Evolutionary conservation across 2,888 invertebrate genomes (phyloP).

Genomic region (Tetanocera ferruginea): DNA sequence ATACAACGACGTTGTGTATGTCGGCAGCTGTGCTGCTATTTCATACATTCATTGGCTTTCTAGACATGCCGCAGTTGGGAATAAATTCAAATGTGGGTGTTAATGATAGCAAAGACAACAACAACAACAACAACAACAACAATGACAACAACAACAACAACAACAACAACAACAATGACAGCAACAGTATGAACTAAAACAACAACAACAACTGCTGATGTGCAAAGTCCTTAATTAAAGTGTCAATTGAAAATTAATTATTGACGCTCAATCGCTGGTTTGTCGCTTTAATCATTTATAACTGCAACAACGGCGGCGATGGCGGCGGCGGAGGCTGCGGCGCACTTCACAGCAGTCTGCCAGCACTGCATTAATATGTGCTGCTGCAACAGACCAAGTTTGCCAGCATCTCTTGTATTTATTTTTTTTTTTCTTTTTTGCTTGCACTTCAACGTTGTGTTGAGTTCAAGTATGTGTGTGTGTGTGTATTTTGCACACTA

Average conservation of each 20-base stretch:
- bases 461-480: no score
- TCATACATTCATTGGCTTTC: no score
- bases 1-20: no score
- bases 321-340: no score
- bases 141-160: neutral
- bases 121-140: neutral
- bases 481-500: no score
- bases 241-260: constrained; percentile 18
- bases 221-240: constrained; percentile 1
- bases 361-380: neutral
- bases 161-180: constrained; percentile 14
- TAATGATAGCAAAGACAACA: neutral
- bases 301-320: no score
- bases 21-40: no score
- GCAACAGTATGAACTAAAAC: neutral
- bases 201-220: neutral
- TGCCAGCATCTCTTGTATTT: no score
- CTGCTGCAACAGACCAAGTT: neutral
- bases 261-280: neutral
- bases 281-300: no score
- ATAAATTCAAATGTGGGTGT: neutral
- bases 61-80: neutral
- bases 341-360: no score
- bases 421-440: no score
- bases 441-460: no score